These are phyloP conservation scores for Babyrousa celebensis DNA, from an alignment of 2,797 vertebrate species.

Conservation along the genomic window DNA sequence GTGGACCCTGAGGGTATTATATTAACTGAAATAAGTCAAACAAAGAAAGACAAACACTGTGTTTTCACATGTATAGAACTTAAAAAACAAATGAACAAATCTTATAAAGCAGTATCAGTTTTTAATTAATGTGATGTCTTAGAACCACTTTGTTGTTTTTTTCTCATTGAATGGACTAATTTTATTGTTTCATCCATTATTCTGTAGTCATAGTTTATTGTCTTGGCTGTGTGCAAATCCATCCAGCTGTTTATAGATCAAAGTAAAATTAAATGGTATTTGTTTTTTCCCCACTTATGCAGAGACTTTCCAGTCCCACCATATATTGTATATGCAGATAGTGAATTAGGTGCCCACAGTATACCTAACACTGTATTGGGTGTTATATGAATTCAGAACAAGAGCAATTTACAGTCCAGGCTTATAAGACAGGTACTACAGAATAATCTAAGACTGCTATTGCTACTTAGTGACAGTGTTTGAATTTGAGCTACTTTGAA, in stretches of 20 bases:
- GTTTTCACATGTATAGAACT: not conserved
- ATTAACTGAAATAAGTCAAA: not conserved
- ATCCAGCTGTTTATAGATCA: conserved; percentile 13
- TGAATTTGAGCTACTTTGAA: not conserved
- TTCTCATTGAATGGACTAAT: conserved; percentile 29
- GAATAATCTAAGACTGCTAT: not conserved
- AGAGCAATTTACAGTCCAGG: not conserved
- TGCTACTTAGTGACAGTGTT: not conserved
- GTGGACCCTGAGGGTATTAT: not conserved
- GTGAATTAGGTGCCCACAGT: not conserved
- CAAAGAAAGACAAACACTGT: not conserved
- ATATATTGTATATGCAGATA: not conserved
- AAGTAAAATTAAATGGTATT: conserved; percentile 56
- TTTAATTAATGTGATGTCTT: conserved; percentile 41
- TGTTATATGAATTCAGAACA: conserved; percentile 38
- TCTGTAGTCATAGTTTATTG: not conserved
- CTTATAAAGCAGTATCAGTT: not conserved
- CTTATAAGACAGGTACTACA: not conserved
- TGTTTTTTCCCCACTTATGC: not conserved
- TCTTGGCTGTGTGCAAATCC: conserved; percentile 36
- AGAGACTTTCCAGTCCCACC: conserved; percentile 4
- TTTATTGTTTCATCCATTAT: not conserved
- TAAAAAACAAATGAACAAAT: not conserved
- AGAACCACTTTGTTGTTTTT: not conserved
- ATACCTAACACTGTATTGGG: not conserved